These are phyloP conservation scores for Hylia prasina DNA, from an alignment of 2,113 vertebrate genomes.

Conservation along the genomic window DNA sequence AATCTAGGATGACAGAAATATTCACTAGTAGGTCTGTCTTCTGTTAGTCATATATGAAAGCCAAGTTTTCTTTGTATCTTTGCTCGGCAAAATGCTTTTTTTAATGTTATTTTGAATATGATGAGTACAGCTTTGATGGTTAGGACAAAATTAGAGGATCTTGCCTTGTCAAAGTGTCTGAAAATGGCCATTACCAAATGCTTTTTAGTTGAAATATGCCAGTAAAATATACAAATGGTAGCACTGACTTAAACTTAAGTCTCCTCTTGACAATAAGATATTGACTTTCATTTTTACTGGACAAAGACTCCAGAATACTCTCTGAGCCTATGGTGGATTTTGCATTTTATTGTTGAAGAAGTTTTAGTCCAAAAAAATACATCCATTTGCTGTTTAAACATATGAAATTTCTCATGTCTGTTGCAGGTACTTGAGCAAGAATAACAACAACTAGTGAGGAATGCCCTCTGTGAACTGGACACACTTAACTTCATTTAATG, in stretches of 20 bases:
- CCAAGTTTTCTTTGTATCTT: not conserved
- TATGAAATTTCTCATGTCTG: not conserved
- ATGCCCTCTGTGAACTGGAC: not conserved
- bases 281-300: not conserved
- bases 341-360: not conserved
- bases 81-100: not conserved
- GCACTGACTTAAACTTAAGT: not conserved
- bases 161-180: not conserved
- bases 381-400: not conserved
- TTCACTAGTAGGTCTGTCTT: not conserved
- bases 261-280: not conserved
- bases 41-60: not conserved
- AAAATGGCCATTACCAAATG: not conserved
- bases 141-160: not conserved
- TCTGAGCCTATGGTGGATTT: not conserved
- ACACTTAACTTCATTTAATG: not conserved
- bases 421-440: not conserved
- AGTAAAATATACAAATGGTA: not conserved
- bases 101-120: not conserved
- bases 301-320: not conserved
- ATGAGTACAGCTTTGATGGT: not conserved
- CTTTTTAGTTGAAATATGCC: not conserved
- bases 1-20: conserved; percentile 22
- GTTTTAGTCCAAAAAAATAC: not conserved
- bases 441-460: not conserved